Conservation (phyloP, 1,140 invertebrate species). For the Penaeus vannamei region DNA sequence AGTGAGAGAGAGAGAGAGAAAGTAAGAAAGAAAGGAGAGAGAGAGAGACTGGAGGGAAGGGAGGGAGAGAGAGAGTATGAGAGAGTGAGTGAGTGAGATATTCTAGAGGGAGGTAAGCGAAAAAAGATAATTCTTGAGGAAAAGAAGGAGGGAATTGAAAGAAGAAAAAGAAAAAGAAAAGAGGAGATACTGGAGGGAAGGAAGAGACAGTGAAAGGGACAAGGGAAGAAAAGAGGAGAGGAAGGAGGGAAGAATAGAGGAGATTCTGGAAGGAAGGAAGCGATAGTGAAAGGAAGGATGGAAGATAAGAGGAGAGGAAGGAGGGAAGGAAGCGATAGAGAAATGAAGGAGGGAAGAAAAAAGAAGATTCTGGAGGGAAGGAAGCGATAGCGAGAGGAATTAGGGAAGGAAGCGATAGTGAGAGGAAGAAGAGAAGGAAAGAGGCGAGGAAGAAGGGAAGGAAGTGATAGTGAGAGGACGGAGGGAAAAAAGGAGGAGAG, state of each 20-base stretch:
- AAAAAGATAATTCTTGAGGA: not conserved
- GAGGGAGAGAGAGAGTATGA: not conserved
- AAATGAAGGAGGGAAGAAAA: not conserved
- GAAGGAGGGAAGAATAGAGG: not conserved
- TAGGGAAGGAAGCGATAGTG: not conserved
- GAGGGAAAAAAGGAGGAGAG: not conserved
- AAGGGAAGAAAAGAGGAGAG: not conserved
- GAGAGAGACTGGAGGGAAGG: not conserved
- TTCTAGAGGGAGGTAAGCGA: no score
- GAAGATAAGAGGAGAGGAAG: not conserved
- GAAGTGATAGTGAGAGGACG: not conserved
- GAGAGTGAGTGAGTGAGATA: not conserved
- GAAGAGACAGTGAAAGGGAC: not conserved
- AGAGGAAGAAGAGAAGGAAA: not conserved
- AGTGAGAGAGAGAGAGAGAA: no score
- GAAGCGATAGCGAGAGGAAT: not conserved
- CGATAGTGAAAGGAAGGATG: not conserved
- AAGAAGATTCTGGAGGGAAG: not conserved
- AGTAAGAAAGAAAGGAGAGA: not conserved
- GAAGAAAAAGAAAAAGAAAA: not conserved
- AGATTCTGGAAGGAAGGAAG: not conserved
- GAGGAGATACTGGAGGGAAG: no score
- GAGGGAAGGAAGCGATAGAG: not conserved
- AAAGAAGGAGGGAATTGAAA: not conserved
- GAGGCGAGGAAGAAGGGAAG: no score